A percentile compares a stretch with the other conserved stretches of the same genome.
Conservation (phyloP, 2,888 invertebrate species). For the Aelia acuminata region DNA sequence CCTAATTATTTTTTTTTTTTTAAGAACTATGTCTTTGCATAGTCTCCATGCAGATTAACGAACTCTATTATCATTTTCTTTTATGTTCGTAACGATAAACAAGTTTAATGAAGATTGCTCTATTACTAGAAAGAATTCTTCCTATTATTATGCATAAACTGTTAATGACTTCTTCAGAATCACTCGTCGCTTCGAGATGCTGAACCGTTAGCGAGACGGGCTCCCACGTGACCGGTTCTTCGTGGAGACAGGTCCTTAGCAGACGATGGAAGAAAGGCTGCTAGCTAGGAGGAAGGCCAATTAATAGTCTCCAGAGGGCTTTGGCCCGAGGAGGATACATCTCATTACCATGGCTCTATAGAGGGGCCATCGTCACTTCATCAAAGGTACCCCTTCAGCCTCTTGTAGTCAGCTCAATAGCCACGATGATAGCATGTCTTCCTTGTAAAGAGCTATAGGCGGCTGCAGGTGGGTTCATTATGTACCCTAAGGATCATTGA, state of each 20-base stretch:
- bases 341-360: neutral
- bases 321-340: neutral
- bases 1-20: no score
- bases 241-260: neutral
- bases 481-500: neutral
- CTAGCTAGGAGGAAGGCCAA: neutral
- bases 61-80: no score
- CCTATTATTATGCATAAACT: neutral
- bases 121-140: neutral
- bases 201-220: neutral
- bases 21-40: no score
- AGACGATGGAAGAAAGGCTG: neutral
- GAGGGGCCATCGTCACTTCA: slow-evolving; percentile 14
- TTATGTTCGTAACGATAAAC: no score
- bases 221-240: slow-evolving; percentile 14
- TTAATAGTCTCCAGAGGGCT: neutral
- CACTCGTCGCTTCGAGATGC: neutral
- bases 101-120: neutral
- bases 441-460: neutral
- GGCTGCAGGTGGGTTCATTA: neutral
- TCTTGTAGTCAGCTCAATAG: neutral
- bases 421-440: neutral
- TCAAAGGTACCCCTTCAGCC: neutral
- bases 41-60: no score
- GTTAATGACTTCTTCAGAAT: neutral